phyloP scores from a whole-genome alignment of 37 sponge, comb jelly and placozoan genomes.

The Oscarella lobularis region DNA sequence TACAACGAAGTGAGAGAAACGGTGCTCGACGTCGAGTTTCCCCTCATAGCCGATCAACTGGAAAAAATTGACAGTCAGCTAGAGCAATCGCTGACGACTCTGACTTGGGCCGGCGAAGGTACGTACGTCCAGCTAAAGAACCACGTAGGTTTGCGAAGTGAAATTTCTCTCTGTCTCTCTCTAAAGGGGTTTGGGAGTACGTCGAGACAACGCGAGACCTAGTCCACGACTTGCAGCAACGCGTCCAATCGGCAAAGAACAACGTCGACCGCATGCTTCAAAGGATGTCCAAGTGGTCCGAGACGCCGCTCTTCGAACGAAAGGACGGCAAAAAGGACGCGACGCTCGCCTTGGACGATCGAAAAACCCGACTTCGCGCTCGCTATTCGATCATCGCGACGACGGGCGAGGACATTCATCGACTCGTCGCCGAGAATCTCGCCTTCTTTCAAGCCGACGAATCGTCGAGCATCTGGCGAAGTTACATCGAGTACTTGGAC shows the following conservation, averaged over 20 bases:
- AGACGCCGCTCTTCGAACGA: slow-evolving; percentile 70
- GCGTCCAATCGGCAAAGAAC: slow-evolving; percentile 71
- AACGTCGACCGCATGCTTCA: slow-evolving; percentile 72
- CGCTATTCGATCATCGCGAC: slow-evolving; percentile 52
- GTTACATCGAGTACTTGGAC: slow-evolving; percentile 89
- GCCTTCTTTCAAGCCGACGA: slow-evolving; percentile 68
- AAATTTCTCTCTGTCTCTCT: too few relatives aligned
- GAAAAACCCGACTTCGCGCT: slow-evolving; percentile 32
- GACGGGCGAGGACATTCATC: slow-evolving; percentile 71
- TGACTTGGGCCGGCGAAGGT: slow-evolving; percentile 93
- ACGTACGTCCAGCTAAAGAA: too few relatives aligned
- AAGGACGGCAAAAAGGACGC: slow-evolving; percentile 48
- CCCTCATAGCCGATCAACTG: slow-evolving; percentile 81
- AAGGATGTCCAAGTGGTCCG: slow-evolving; percentile 80
- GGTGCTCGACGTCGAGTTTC: slow-evolving; percentile 91
- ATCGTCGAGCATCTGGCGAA: slow-evolving; percentile 63
- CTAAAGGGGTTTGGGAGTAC: slow-evolving; percentile 96
- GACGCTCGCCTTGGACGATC: slow-evolving; percentile 39
- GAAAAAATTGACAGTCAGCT: slow-evolving; percentile 65
- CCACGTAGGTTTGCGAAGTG: too few relatives aligned
- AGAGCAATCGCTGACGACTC: slow-evolving; percentile 53
- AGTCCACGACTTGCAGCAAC: slow-evolving; percentile 72
- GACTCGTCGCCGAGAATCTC: slow-evolving; percentile 52
- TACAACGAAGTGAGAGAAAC: slow-evolving; percentile 83
- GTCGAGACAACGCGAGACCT: slow-evolving; percentile 73